These are phyloP conservation scores for Falcaria lacertinaria DNA, from an alignment of 2,888 invertebrate genomes.

Conservation along the genomic window DNA sequence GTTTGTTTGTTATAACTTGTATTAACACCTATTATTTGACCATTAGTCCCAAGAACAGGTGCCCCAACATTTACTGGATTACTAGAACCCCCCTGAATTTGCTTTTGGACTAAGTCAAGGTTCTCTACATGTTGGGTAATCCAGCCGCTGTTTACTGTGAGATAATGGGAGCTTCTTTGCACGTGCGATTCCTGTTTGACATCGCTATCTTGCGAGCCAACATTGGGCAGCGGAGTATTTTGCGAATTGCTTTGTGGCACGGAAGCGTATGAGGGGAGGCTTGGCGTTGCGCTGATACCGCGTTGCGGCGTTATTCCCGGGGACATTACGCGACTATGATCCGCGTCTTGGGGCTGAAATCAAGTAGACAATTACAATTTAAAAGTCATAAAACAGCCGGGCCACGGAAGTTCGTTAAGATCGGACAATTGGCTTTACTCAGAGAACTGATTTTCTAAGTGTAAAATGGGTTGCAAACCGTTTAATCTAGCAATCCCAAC, in stretches of 20 bases:
- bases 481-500: no score
- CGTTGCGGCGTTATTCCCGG: slow-evolving; percentile 44
- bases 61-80: slow-evolving; percentile 45
- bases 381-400: no score
- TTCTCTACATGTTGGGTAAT: slow-evolving; percentile 64
- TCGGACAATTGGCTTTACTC: no score
- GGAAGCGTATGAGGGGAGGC: slow-evolving; percentile 36
- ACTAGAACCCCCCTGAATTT: slow-evolving; percentile 24
- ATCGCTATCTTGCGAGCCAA: slow-evolving; percentile 42
- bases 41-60: slow-evolving; percentile 78
- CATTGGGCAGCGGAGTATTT: slow-evolving; percentile 20
- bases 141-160: slow-evolving; percentile 73
- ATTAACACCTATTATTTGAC: slow-evolving; percentile 81
- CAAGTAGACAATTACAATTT: not conserved
- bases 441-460: no score
- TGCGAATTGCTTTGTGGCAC: slow-evolving; percentile 33
- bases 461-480: no score
- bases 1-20: slow-evolving; percentile 56
- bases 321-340: slow-evolving; percentile 45
- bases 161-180: slow-evolving; percentile 66
- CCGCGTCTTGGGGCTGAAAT: slow-evolving; percentile 58
- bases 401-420: no score
- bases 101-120: slow-evolving; percentile 46
- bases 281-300: slow-evolving; percentile 32
- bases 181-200: slow-evolving; percentile 58